Evolutionary conservation across 2,888 invertebrate species (phyloP).

Genomic region (Cerastoderma edule): DNA sequence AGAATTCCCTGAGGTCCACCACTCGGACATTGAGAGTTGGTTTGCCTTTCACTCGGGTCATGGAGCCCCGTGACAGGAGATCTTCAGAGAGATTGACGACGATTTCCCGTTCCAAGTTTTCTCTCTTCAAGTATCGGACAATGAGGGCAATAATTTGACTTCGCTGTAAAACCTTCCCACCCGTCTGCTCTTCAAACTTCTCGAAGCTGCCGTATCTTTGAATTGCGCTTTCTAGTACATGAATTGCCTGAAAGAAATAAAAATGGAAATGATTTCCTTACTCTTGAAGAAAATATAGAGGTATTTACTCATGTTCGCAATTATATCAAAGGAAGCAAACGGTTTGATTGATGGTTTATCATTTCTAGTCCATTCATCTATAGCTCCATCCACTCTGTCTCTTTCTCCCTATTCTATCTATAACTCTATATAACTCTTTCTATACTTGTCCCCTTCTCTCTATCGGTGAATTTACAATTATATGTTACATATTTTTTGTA

Average conservation of each 20-base stretch:
- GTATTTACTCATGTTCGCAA: no score
- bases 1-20: constrained; percentile 76
- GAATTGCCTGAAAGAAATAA: constrained; percentile 72
- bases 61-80: constrained; percentile 78
- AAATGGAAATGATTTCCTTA: no score
- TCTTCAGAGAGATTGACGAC: constrained; percentile 75
- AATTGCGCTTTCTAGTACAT: constrained; percentile 77
- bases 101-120: constrained; percentile 71
- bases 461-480: no score
- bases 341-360: no score
- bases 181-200: constrained; percentile 77
- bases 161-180: constrained; percentile 73
- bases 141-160: constrained; percentile 71
- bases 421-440: no score
- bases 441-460: no score
- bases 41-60: constrained; percentile 77
- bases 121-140: constrained; percentile 72
- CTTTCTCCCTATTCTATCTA: no score
- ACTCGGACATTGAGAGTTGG: constrained; percentile 78
- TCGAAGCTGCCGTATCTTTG: constrained; percentile 77
- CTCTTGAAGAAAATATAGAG: no score
- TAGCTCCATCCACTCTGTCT: no score
- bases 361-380: no score
- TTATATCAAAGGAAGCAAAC: no score
- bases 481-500: no score